Evolutionary conservation across 2,113 vertebrate species (phyloP).

Genomic region (Maccullochella peelii): DNA sequence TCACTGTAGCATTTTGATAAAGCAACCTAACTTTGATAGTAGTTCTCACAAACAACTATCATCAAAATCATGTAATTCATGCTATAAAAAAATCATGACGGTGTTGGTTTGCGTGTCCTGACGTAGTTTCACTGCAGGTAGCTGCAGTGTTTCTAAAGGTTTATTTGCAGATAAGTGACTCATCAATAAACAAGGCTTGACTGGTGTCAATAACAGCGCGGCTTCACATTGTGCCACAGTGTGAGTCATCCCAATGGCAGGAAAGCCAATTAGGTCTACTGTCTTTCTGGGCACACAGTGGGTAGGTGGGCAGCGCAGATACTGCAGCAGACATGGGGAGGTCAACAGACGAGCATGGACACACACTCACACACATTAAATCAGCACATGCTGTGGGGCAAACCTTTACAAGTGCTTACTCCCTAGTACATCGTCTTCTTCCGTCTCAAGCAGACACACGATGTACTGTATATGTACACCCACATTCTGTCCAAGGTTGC

Average conservation of each 20-base stretch:
- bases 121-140: conserved; percentile 33
- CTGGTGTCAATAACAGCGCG: conserved; percentile 52
- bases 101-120: neutral
- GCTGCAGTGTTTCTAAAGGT: conserved; percentile 8
- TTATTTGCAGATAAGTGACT: conserved; percentile 56
- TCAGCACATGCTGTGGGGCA: conserved; percentile 27
- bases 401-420: neutral
- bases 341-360: conserved; percentile 43
- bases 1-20: neutral
- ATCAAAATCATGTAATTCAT: neutral
- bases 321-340: conserved; percentile 33
- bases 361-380: conserved; percentile 39
- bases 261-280: conserved; percentile 61
- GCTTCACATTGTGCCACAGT: conserved; percentile 51
- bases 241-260: conserved; percentile 70
- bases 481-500: conserved; percentile 23
- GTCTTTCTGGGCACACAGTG: conserved; percentile 54
- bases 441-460: neutral
- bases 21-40: neutral
- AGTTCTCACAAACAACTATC: neutral
- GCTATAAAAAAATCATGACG: neutral
- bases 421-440: conserved; percentile 8
- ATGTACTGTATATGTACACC: neutral
- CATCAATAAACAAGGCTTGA: conserved; percentile 61
- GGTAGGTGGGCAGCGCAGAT: conserved; percentile 54